phyloP scores from a whole-genome alignment of 2,888 invertebrate genomes.

The Drosophila meridionalis region DNA sequence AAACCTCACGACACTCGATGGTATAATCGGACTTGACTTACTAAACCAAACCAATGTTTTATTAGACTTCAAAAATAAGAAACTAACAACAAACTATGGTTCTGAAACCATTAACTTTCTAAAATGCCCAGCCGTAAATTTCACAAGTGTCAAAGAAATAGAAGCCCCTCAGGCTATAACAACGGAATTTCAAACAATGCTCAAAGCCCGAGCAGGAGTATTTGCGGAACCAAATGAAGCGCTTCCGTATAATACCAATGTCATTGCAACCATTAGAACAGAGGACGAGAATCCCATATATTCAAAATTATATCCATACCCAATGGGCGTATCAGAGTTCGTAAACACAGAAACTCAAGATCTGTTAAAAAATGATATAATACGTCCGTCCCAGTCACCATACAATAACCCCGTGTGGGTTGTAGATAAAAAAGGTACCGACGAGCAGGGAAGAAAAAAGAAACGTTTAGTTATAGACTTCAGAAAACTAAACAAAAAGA shows the following conservation, averaged over 20 bases:
- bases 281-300: neutral
- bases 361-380: neutral
- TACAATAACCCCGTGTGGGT: constrained; percentile 19
- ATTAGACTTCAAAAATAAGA: too few relatives aligned
- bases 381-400: constrained; percentile 1
- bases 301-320: neutral
- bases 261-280: neutral
- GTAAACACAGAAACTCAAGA: neutral
- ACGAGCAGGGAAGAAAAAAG: neutral
- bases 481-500: neutral
- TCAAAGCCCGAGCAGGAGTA: too few relatives aligned
- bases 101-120: neutral
- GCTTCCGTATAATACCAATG: neutral
- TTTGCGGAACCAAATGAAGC: too few relatives aligned
- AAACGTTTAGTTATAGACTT: constrained; percentile 11
- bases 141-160: too few relatives aligned
- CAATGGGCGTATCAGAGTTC: constrained; percentile 12
- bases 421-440: neutral
- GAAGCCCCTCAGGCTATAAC: too few relatives aligned
- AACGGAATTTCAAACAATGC: too few relatives aligned
- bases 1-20: too few relatives aligned
- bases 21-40: too few relatives aligned
- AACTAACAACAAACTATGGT: too few relatives aligned
- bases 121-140: neutral
- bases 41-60: too few relatives aligned